Percentiles rank a stretch among this genome's conserved stretches.
phyloP scores from a whole-genome alignment of 2,113 vertebrate species.

The Pontoporia blainvillei region DNA sequence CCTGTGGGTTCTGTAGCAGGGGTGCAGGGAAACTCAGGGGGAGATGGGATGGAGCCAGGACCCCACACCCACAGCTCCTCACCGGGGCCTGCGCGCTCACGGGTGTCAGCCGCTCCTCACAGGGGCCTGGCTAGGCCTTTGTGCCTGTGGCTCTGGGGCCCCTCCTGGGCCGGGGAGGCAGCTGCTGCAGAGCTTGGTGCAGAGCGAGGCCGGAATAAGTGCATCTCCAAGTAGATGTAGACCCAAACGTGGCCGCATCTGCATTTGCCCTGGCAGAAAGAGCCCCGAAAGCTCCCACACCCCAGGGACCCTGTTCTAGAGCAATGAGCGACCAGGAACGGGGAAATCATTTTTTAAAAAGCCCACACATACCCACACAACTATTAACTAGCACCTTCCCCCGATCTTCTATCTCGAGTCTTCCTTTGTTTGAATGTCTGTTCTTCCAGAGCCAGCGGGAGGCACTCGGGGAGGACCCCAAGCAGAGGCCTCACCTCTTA shows the following conservation, averaged over 20 bases:
- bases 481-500: too few species aligned
- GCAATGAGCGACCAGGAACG: too few species aligned
- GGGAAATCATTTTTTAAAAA: not conserved
- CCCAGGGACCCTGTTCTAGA: not conserved
- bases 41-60: not conserved
- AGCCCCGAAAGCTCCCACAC: not conserved
- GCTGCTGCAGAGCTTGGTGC: too few species aligned
- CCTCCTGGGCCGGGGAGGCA: too few species aligned
- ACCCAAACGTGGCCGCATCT: not conserved
- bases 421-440: too few species aligned
- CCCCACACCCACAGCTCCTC: not conserved
- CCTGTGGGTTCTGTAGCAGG: not conserved
- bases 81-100: not conserved
- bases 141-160: too few species aligned
- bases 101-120: not conserved
- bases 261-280: not conserved
- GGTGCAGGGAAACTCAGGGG: not conserved
- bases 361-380: too few species aligned
- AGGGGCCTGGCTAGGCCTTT: too few species aligned
- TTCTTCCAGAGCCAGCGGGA: too few species aligned
- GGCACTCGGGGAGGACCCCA: too few species aligned
- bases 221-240: not conserved
- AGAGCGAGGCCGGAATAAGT: rapidly evolving
- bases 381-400: rapidly evolving
- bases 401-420: not conserved